phyloP scores from a whole-genome alignment of 1,140 invertebrate species.

The Daktulosphaira vitifoliae region DNA sequence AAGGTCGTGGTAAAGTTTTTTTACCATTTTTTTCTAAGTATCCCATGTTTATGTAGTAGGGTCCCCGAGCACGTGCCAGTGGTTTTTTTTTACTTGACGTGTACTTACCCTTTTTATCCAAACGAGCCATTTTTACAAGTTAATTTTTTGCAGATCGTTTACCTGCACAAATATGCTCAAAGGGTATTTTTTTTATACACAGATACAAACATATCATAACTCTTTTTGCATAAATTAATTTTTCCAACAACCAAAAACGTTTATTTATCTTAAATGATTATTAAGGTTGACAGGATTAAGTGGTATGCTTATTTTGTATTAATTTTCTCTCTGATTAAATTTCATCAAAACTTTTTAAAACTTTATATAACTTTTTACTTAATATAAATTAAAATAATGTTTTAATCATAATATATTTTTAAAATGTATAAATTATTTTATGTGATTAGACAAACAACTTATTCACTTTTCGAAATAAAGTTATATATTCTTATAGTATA shows the following conservation, averaged over 20 bases:
- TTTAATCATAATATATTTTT: no score
- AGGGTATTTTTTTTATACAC: neutral
- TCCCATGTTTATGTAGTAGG: neutral
- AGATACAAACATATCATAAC: conserved; percentile 9
- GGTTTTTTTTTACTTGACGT: conserved; percentile 18
- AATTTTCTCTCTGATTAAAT: no score
- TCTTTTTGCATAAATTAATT: conserved; percentile 8
- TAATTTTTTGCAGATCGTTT: conserved; percentile 26
- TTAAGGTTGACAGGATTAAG: neutral
- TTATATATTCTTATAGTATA: no score
- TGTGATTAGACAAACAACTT: no score
- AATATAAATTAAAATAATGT: no score
- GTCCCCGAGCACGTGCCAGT: conserved; percentile 1
- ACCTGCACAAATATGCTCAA: conserved; percentile 17
- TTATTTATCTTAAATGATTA: neutral
- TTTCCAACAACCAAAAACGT: conserved; percentile 16
- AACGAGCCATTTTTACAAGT: conserved; percentile 23
- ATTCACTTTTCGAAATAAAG: no score
- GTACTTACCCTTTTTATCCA: conserved; percentile 15
- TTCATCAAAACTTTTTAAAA: no score
- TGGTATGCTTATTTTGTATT: neutral
- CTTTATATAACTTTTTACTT: no score
- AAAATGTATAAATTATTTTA: no score
- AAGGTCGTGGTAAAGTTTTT: conserved; percentile 26
- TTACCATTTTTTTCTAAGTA: neutral